A percentile compares a stretch with the other conserved stretches of the same genome.
Conservation (phyloP, 2,113 vertebrate genomes). For the Aptenodytes forsteri region DNA sequence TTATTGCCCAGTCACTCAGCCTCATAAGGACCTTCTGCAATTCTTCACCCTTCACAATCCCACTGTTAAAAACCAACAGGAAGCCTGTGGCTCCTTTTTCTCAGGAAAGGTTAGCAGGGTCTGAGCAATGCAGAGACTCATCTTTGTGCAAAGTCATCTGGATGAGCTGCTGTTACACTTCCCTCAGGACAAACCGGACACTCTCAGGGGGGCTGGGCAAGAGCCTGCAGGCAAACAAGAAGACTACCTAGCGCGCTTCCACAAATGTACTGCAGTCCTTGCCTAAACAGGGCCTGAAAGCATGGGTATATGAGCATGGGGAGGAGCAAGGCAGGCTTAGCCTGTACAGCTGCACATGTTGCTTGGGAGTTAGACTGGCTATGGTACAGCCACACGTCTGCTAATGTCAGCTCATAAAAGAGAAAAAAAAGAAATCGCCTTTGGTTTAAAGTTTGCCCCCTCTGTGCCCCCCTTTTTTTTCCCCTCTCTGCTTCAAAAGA, state of each 20-base stretch:
- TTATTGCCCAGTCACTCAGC: conserved; percentile 51
- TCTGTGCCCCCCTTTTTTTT: neutral
- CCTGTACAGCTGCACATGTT: conserved; percentile 34
- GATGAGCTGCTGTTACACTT: neutral
- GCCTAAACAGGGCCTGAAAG: neutral
- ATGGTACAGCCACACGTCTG: conserved; percentile 57
- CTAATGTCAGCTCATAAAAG: conserved; percentile 66
- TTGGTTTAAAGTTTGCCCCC: conserved; percentile 66
- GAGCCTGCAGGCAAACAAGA: neutral
- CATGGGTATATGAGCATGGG: neutral
- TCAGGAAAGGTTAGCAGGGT: neutral
- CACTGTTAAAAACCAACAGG: conserved; percentile 45
- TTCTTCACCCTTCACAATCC: conserved; percentile 46
- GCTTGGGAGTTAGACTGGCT: conserved; percentile 30
- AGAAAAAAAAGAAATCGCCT: conserved; percentile 19
- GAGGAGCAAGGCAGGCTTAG: neutral
- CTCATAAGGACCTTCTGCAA: conserved; percentile 55
- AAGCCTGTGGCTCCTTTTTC: neutral
- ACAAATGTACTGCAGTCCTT: neutral
- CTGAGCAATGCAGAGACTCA: neutral
- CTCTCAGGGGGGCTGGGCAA: neutral
- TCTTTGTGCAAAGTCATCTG: neutral
- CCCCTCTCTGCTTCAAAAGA: conserved; percentile 69
- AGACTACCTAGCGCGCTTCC: neutral
- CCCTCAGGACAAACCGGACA: neutral